phyloP scores from a whole-genome alignment of 2,797 vertebrate genomes.

The Catamblyrhynchus diadema region DNA sequence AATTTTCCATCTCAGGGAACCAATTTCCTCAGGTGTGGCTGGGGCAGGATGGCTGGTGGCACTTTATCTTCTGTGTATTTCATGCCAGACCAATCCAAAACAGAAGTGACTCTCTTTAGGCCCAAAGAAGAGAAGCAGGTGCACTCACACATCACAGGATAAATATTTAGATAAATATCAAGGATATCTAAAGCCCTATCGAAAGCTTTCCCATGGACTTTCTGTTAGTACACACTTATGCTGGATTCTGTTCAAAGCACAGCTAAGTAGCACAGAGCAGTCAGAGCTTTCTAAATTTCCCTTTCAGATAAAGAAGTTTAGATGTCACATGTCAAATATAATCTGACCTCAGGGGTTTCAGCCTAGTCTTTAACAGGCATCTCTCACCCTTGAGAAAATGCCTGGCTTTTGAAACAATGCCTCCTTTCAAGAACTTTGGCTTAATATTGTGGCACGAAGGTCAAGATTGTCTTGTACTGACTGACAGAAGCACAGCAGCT shows the following conservation, averaged over 20 bases:
- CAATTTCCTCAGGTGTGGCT: not conserved
- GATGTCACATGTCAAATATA: not conserved
- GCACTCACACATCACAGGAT: not conserved
- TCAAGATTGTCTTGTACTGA: not conserved
- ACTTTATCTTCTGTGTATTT: not conserved
- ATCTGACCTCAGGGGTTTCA: constrained; percentile 11
- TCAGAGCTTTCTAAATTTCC: not conserved
- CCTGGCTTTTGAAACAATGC: constrained; percentile 44
- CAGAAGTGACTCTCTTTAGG: not conserved
- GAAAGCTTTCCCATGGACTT: not conserved
- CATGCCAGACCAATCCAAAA: not conserved
- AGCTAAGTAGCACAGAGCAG: not conserved
- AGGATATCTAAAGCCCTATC: not conserved
- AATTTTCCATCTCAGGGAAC: not conserved
- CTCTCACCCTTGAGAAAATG: not conserved
- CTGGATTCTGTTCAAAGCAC: constrained; percentile 14
- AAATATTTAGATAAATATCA: constrained; percentile 3
- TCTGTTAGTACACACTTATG: not conserved
- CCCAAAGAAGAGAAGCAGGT: not conserved
- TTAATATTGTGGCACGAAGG: not conserved
- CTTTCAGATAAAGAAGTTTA: constrained; percentile 24
- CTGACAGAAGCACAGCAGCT: not conserved
- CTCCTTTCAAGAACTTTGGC: not conserved
- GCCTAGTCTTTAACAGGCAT: not conserved
- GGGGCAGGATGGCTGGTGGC: not conserved